Evolutionary conservation across 2,113 vertebrate genomes (phyloP), one percentile per base, ranked within the genome.

Genomic region (Forbesichthys papilliferus): DNA sequence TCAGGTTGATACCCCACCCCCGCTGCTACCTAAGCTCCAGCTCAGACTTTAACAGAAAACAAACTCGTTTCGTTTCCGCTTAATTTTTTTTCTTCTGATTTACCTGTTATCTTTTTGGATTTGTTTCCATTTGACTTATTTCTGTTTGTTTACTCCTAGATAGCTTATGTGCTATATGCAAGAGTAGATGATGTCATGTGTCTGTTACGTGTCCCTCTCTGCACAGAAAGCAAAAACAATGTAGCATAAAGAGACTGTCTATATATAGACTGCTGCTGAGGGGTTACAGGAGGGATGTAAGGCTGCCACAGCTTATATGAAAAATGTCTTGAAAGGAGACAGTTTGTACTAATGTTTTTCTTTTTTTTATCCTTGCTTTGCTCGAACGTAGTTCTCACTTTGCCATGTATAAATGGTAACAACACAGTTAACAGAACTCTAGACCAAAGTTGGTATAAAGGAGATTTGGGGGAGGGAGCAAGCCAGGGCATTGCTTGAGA

Each of bases 11-110:
- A 20, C 36, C 36, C 36, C 36, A 42, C 36, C 36, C 89, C 92
- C 88, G 89, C 92, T 94, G 94, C 93, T 94, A 93, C 93, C 91
- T 92, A 92, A 92, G 92, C 92, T 94, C 92, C 90, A 91, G 91
- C 88, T 88, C 88, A 84, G 89, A 90, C 86, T 88, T 61, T 58
- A 27, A 56, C 60, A 57, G 69, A 64, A 57, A 64, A 36, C 9
- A 48, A 3, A 13, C 61, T 80, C 80, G 62, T 64, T 68, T 66
- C 74, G 65, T 74, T 74, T 51, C 8, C 16, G 55, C 58, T 66
- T 51, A 56, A 16, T 48, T 67, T 47, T 42, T 72, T 12, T 66
- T 63, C 56, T 20, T 62, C 36, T 66, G n/a, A 62, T 14, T n/a
- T 54, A 71, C 68, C 27, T 66, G 46, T 77, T 69, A 51, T 62